Conservation (phyloP, 2,113 vertebrate species). For the Coreoperca whiteheadi region DNA sequence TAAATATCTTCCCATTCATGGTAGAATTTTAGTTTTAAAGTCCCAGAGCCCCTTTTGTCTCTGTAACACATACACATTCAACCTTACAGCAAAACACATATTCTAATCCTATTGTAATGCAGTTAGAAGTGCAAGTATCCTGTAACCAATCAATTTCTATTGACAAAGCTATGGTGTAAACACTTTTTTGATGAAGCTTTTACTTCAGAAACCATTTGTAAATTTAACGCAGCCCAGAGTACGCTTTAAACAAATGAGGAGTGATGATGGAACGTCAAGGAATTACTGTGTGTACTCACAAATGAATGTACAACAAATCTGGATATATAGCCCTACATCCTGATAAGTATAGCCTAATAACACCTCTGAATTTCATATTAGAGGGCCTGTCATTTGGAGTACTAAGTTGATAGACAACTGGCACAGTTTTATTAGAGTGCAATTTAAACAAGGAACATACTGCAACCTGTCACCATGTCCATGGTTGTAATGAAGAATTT, state of each 20-base stretch:
- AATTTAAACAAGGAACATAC: not conserved
- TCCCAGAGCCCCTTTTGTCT: slow-evolving; percentile 20
- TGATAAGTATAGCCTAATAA: not conserved
- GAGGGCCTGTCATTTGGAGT: not conserved
- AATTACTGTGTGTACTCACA: not conserved
- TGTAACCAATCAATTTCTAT: not conserved
- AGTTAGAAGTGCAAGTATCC: not conserved
- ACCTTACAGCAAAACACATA: not conserved
- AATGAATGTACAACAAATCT: not conserved
- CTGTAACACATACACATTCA: slow-evolving; percentile 7
- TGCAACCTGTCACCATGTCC: too few species aligned
- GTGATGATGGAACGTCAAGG: not conserved
- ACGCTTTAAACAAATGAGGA: not conserved
- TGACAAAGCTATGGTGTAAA: not conserved
- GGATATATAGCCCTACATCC: not conserved
- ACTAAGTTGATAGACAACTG: not conserved
- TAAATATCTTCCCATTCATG: slow-evolving; percentile 67
- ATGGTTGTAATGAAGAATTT: not conserved
- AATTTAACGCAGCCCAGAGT: not conserved
- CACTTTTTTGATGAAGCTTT: not conserved
- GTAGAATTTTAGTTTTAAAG: slow-evolving; percentile 39
- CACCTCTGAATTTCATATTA: not conserved
- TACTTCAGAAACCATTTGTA: not conserved
- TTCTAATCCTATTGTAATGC: not conserved
- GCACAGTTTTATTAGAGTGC: not conserved